Conservation (phyloP, 2,113 vertebrate genomes). For the Corythaeola cristata region DNA sequence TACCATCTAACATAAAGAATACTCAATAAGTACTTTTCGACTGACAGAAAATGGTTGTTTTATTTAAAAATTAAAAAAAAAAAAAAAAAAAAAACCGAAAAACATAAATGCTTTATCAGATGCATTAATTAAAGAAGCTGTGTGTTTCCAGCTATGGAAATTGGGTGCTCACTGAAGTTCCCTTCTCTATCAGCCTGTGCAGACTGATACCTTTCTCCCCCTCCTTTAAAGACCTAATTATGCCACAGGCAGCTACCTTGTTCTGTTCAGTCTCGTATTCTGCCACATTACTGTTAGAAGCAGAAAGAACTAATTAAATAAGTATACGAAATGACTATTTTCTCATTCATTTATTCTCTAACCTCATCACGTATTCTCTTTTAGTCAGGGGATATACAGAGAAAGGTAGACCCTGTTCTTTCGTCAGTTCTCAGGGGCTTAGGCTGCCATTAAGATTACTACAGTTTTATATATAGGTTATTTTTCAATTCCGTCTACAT, state of each 20-base stretch:
- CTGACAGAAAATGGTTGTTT: not conserved
- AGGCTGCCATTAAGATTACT: not conserved
- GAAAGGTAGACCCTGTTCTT: not conserved
- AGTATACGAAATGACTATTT: slow-evolving; percentile 2
- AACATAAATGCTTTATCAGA: slow-evolving; percentile 31
- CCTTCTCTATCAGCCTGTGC: not conserved
- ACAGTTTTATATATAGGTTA: not conserved
- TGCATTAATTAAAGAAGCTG: slow-evolving; percentile 28
- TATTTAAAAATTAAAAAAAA: not conserved
- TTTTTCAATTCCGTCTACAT: not conserved
- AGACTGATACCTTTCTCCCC: slow-evolving; percentile 24
- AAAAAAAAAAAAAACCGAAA: not conserved
- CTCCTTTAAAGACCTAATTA: slow-evolving; percentile 64
- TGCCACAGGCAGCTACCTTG: slow-evolving; percentile 19
- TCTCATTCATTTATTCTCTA: slow-evolving; percentile 38
- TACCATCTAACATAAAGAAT: not conserved
- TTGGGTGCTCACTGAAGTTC: not conserved
- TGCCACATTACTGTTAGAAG: slow-evolving; percentile 32
- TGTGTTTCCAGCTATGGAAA: not conserved
- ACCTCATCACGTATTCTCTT: not conserved
- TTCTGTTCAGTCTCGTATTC: slow-evolving; percentile 10
- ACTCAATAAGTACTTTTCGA: not conserved
- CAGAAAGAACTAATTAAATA: slow-evolving; percentile 66
- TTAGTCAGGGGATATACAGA: not conserved
- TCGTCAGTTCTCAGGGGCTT: not conserved